Conservation (phyloP, 2,113 vertebrate genomes). For the Paratilapia polleni region DNA sequence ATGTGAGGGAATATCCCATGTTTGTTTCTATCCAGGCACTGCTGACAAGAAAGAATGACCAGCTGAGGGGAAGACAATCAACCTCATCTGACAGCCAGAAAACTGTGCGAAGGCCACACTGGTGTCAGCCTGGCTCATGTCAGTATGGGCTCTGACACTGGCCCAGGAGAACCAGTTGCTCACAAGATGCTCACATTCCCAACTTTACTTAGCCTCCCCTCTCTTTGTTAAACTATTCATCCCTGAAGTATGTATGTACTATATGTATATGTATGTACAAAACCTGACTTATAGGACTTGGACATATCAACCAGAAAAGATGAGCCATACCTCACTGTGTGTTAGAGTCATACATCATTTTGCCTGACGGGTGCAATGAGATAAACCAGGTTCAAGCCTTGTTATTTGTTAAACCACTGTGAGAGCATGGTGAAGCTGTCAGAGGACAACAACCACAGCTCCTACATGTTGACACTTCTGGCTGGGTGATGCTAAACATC, state of each 20-base stretch:
- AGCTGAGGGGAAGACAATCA: slow-evolving; percentile 78
- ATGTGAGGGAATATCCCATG: background rate
- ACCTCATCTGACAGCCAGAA: slow-evolving; percentile 80
- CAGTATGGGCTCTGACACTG: slow-evolving; percentile 62
- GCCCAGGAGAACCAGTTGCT: slow-evolving; percentile 61
- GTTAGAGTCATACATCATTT: slow-evolving; percentile 60
- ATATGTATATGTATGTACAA: slow-evolving; percentile 63
- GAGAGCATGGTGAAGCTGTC: slow-evolving; percentile 53
- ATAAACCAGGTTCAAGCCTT: slow-evolving; percentile 61
- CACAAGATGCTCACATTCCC: slow-evolving; percentile 63
- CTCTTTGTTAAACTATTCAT: slow-evolving; percentile 51
- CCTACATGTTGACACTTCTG: slow-evolving; percentile 37
- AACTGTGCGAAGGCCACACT: slow-evolving; percentile 80
- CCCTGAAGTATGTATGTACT: slow-evolving; percentile 64
- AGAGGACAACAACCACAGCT: slow-evolving; percentile 46
- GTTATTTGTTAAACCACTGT: slow-evolving; percentile 59
- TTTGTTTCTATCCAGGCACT: slow-evolving; percentile 56
- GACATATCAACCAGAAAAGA: slow-evolving; percentile 79
- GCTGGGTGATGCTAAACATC: slow-evolving; percentile 58
- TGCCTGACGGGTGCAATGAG: slow-evolving; percentile 52
- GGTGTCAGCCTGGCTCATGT: slow-evolving; percentile 61
- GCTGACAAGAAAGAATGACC: slow-evolving; percentile 75
- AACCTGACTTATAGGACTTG: slow-evolving; percentile 67
- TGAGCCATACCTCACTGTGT: slow-evolving; percentile 78
- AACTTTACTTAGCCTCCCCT: slow-evolving; percentile 54